Percentiles rank a stretch among this genome's conserved stretches.
phyloP scores from a whole-genome alignment of 2,113 vertebrate species.

The Sphaerodactylus townsendi region DNA sequence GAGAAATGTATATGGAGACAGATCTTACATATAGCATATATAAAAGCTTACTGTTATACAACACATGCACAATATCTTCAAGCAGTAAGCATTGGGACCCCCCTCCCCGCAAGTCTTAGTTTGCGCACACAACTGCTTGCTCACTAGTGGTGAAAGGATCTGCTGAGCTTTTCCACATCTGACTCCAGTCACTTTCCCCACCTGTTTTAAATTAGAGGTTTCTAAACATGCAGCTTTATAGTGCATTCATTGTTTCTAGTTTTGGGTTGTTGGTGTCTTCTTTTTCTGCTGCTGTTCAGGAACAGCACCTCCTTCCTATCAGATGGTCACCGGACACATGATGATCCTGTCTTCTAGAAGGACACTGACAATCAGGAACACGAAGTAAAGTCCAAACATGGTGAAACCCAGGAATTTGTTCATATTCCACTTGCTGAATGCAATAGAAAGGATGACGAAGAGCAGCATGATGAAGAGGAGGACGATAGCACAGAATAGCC shows the following conservation, averaged over 20 bases:
- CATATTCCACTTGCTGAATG: slow-evolving; percentile 94
- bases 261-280: neutral
- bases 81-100: slow-evolving; percentile 34
- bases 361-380: slow-evolving; percentile 93
- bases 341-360: slow-evolving; percentile 91
- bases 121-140: slow-evolving; percentile 11
- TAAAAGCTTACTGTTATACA: slow-evolving; percentile 22
- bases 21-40: slow-evolving; percentile 25
- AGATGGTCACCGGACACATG: slow-evolving; percentile 87
- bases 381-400: slow-evolving; percentile 94
- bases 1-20: slow-evolving; percentile 32
- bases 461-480: slow-evolving; percentile 97
- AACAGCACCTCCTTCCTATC: slow-evolving; percentile 62
- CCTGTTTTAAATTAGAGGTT: slow-evolving; percentile 26
- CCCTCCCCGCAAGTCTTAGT: slow-evolving; percentile 30
- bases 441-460: slow-evolving; percentile 94
- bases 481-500: slow-evolving; percentile 94
- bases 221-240: slow-evolving; percentile 21
- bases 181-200: slow-evolving; percentile 6
- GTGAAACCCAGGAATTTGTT: slow-evolving; percentile 93
- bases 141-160: slow-evolving; percentile 31
- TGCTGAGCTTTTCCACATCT: slow-evolving; percentile 23
- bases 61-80: neutral
- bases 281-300: neutral
- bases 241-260: neutral